phyloP scores from a whole-genome alignment of 2,797 vertebrate species.

The Melanotaenia maccullochi region DNA sequence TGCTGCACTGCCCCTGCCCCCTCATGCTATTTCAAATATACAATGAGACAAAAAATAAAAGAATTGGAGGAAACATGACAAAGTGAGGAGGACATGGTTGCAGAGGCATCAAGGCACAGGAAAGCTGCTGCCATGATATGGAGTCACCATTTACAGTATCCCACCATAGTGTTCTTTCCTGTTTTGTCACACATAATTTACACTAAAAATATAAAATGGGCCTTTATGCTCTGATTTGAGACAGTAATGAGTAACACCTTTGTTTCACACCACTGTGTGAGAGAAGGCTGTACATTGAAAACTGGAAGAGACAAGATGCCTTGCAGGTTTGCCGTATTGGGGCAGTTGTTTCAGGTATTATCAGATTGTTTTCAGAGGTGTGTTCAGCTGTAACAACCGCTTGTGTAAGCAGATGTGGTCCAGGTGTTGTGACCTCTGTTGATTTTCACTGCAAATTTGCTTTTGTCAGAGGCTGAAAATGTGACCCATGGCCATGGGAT shows the following conservation, averaged over 20 bases:
- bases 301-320: conserved; percentile 7
- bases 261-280: no score
- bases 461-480: not conserved
- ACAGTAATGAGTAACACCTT: not conserved
- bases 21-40: conserved; percentile 58
- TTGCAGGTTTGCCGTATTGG: conserved; percentile 4
- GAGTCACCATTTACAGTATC: conserved; percentile 28
- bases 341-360: conserved; percentile 10
- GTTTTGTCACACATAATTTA: conserved; percentile 22
- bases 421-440: conserved; percentile 19
- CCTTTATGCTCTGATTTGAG: not conserved
- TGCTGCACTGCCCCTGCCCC: conserved; percentile 29
- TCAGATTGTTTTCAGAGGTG: conserved; percentile 27
- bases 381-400: conserved; percentile 16
- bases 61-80: conserved; percentile 48
- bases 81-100: conserved; percentile 55
- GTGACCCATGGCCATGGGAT: not conserved
- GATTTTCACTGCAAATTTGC: conserved; percentile 10
- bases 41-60: conserved; percentile 47
- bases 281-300: conserved; percentile 2
- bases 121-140: conserved; percentile 25
- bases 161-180: conserved; percentile 24
- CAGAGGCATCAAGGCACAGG: conserved; percentile 30
- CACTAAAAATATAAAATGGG: conserved; percentile 7
- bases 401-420: conserved; percentile 20